These are phyloP conservation scores for Sphaerophoria rueppellii DNA, from an alignment of 2,888 invertebrate genomes.

Conservation along the genomic window DNA sequence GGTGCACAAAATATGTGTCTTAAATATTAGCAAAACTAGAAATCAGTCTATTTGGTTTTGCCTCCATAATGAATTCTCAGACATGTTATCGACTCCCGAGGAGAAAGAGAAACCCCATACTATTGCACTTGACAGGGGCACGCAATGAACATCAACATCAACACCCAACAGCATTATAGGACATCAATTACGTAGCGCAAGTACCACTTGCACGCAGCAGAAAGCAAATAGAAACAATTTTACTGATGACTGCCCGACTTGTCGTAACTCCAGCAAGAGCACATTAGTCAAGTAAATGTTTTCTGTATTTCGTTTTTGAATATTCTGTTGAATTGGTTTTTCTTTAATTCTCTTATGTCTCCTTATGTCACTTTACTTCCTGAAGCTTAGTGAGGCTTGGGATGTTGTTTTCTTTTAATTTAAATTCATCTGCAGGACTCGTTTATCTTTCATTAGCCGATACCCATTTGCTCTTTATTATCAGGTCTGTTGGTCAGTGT, in stretches of 20 bases:
- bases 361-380: slow-evolving; percentile 26
- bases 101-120: not conserved
- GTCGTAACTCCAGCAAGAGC: not conserved
- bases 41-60: slow-evolving; percentile 3
- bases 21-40: not conserved
- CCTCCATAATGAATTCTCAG: not conserved
- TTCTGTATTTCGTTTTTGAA: not conserved
- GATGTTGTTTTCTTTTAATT: not conserved
- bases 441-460: slow-evolving; percentile 19
- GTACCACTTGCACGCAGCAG: not conserved
- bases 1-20: not conserved
- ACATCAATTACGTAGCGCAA: slow-evolving; percentile 21
- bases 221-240: not conserved
- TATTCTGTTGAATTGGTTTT: not conserved
- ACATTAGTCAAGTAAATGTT: not conserved
- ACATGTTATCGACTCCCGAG: not conserved
- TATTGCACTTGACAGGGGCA: slow-evolving; percentile 13
- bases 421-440: slow-evolving; percentile 8
- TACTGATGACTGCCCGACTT: not conserved
- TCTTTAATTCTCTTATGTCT: not conserved
- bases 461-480: not conserved
- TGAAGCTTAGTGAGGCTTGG: slow-evolving; percentile 8
- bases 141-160: slow-evolving; percentile 4
- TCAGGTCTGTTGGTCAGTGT: slow-evolving; percentile 16
- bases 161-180: not conserved